Conservation (phyloP, 2,113 vertebrate species). For the Lipophrys pholis region DNA sequence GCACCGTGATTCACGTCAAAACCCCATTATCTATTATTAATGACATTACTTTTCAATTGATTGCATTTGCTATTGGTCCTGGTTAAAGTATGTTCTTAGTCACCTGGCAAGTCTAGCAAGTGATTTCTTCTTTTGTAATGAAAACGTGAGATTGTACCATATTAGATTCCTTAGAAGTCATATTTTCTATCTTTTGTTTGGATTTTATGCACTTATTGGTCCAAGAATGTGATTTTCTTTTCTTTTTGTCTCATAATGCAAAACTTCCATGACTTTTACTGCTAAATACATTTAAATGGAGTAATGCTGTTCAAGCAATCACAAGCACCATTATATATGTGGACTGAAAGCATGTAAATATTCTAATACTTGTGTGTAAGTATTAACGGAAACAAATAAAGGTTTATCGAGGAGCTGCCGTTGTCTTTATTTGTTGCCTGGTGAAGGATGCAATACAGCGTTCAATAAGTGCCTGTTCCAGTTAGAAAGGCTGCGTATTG, state of each 20-base stretch:
- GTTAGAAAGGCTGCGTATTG: constrained; percentile 11
- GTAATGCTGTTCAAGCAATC: constrained; percentile 11
- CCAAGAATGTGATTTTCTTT: constrained; percentile 8
- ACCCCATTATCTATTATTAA: constrained; percentile 15
- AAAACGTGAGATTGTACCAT: constrained; percentile 52
- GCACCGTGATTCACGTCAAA: constrained; percentile 4
- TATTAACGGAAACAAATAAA: constrained; percentile 75
- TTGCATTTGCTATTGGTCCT: constrained; percentile 15
- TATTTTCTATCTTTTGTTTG: constrained; percentile 67
- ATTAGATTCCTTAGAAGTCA: constrained; percentile 49
- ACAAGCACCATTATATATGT: constrained; percentile 23
- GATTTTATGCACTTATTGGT: constrained; percentile 40
- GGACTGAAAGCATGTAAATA: constrained; percentile 54
- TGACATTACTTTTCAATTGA: constrained; percentile 19
- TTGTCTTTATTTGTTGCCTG: constrained; percentile 52
- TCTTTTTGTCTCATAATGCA: no score
- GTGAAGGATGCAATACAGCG: not conserved
- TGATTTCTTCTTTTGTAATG: constrained; percentile 58
- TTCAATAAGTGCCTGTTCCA: not conserved
- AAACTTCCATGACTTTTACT: constrained; percentile 11
- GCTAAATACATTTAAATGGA: constrained; percentile 19
- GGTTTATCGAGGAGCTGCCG: constrained; percentile 54
- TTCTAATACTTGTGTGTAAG: constrained; percentile 74
- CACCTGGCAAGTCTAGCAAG: constrained; percentile 16
- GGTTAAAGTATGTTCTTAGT: constrained; percentile 20